Base-by-base conservation (phyloP, 64 coral and sea anemone species). In the Stichodactyla mertensii region DNA sequence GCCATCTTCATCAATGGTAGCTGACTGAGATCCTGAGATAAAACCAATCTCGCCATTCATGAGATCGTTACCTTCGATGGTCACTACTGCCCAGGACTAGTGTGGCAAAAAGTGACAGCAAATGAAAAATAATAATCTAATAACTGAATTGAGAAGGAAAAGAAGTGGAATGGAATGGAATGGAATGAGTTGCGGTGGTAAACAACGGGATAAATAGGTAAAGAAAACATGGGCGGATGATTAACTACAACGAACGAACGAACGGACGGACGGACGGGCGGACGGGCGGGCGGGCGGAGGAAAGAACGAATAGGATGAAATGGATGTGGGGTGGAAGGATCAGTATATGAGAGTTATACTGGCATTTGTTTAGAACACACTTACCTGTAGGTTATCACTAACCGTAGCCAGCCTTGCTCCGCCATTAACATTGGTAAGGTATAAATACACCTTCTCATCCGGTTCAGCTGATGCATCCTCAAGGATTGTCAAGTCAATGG, bases 381-480 rank as follows among this genome's bases (percentile, higher is more conserved):
- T 74, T 86, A 91, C 95, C 92, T 98, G 92, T 45, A 91, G 88
- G 20, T 15, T 90, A 77, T 88, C 90, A 20, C 78, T 20, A 54
- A 83, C 57, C 10, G 85, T 90, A 15, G 93, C 88, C 5, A 99
- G 77, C 66, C 87, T 87, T 11, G 93, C 97, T 6, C 93, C 97
- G 52, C 97, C 97, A 18, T 45, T 89, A 3, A 83, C 89, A 26
- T 62, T 83, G 19, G 90, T 86, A 13, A 99, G 87, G 67, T 90
- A 99, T 23, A 95, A 45, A 51, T 89, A 93, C 20, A 99, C 88
- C 45, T 90, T 84, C 87, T 99, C 97, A 56, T 94, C 88, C 14
- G 90, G 93, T 95, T 99, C 97, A 18, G 97, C 85, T 19, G 83
- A 55, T 23, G 56, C 51, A 86, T 99, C 97, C n/a, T 99, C 93